Evolutionary conservation across 2,797 vertebrate genomes (phyloP), one percentile per base, ranked within the genome.

Genomic region (Eulemur coronatus): DNA sequence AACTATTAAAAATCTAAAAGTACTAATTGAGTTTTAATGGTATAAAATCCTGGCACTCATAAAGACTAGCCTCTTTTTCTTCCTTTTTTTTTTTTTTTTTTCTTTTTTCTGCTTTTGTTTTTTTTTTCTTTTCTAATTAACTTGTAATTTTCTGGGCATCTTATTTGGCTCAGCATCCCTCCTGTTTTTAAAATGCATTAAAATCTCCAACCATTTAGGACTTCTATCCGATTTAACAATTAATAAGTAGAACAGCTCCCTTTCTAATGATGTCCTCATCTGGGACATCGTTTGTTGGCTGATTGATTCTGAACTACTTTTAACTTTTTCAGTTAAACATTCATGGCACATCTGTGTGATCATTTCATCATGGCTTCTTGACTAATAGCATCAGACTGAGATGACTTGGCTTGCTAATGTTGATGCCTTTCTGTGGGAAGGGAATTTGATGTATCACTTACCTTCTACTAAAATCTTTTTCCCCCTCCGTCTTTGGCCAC

Each of bases 11-110:
- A 97, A 97, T 96, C 96, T 91, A 95, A 97, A 97, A 28, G 38
- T 96, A 95, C 98, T 98, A 98, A 98, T 99, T 98, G 98, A 97
- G 95, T 98, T 98, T 98, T 98, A 98, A 99, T 98, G 98, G 96
- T 96, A 92, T 61, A 86, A 97, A 98, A 98, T 98, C 98, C 96
- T 98, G 96, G 96, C 98, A 96, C 97, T 98, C 33, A 0, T 97
- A 95, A 98, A 97, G 96, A 95, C 26, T 22, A 91, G 57, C 84
- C 95, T 90, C 59, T 86, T 89, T 94, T 94, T 88, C 80, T 52
- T 67, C 14, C 41, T 57, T 17, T 79, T 72, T 48, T 72, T 20
- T 35, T 33, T 24, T 22, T 59, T 4, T 88, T 52, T 12, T 24
- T 59, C 13, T 30, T 43, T 33, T 22, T 26, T 20, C 9, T 41